These are phyloP conservation scores for Pseudopleuronectes americanus DNA, from an alignment of 2,797 vertebrate genomes.

Conservation along the genomic window DNA sequence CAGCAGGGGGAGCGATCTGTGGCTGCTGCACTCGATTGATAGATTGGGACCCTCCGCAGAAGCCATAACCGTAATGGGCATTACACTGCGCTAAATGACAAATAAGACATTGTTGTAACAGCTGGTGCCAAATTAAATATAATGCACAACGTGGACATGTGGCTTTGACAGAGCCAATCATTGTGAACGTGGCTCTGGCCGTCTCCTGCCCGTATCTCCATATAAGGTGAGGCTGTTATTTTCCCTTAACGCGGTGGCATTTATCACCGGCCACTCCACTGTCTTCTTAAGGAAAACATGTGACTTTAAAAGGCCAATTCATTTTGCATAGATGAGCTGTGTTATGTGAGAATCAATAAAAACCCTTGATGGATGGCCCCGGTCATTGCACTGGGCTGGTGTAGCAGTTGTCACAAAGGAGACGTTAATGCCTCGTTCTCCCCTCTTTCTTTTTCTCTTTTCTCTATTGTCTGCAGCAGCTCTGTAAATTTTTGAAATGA, in stretches of 20 bases:
- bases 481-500: slow-evolving; percentile 28
- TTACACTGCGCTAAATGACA: slow-evolving; percentile 34
- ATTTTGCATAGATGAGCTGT: slow-evolving; percentile 47
- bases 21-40: slow-evolving; percentile 29
- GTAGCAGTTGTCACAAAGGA: slow-evolving; percentile 14
- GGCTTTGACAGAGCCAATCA: slow-evolving; percentile 13
- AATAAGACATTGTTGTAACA: slow-evolving; percentile 28
- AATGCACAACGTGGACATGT: slow-evolving; percentile 2
- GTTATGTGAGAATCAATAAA: slow-evolving; percentile 54
- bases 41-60: slow-evolving; percentile 33
- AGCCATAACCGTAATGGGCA: slow-evolving; percentile 38
- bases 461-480: slow-evolving; percentile 17
- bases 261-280: slow-evolving; percentile 34
- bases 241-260: slow-evolving; percentile 27
- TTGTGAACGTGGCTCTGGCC: slow-evolving; percentile 10
- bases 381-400: slow-evolving; percentile 30
- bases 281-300: slow-evolving; percentile 37
- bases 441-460: slow-evolving; percentile 5
- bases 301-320: slow-evolving; percentile 36
- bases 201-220: not conserved
- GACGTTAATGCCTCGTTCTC: slow-evolving; percentile 6
- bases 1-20: slow-evolving; percentile 15
- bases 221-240: slow-evolving; percentile 15
- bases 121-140: slow-evolving; percentile 35
- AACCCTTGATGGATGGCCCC: slow-evolving; percentile 48